These are phyloP conservation scores for Ecdyonurus torrentis DNA, from an alignment of 2,888 invertebrate genomes.

Conservation along the genomic window DNA sequence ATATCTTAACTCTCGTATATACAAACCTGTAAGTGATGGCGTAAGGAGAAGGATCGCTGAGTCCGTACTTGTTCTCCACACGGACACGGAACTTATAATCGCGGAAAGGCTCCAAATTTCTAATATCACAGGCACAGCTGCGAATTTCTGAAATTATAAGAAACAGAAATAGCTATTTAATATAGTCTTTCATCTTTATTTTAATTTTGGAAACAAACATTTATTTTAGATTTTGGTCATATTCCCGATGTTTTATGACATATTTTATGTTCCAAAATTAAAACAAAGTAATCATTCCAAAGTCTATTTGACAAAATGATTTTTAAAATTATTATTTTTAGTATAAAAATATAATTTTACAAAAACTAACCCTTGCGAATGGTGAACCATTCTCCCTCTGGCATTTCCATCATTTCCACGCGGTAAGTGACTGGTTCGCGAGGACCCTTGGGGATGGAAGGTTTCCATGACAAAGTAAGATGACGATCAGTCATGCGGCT, in stretches of 20 bases:
- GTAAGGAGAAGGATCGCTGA: slow-evolving; percentile 90
- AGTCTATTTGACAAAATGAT: not conserved
- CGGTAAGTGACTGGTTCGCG: slow-evolving; percentile 84
- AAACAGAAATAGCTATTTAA: too few species aligned
- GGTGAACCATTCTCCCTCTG: slow-evolving; percentile 86
- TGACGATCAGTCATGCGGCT: slow-evolving; percentile 81
- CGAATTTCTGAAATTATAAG: slow-evolving; percentile 35
- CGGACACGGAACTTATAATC: slow-evolving; percentile 92
- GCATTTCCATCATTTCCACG: slow-evolving; percentile 85
- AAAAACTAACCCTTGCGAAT: slow-evolving; percentile 45
- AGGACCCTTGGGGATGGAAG: slow-evolving; percentile 75
- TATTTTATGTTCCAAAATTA: not conserved
- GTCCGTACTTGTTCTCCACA: slow-evolving; percentile 92
- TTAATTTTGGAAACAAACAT: not conserved
- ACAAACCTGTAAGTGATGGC: slow-evolving; percentile 51
- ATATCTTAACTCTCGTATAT: not conserved
- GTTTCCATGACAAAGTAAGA: slow-evolving; percentile 83
- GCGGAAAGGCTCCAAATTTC: slow-evolving; percentile 76
- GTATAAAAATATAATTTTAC: not conserved
- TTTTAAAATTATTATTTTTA: not conserved
- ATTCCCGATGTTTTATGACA: not conserved
- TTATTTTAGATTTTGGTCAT: not conserved
- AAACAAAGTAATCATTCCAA: not conserved
- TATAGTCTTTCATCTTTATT: not conserved
- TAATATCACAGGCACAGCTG: slow-evolving; percentile 76